Conservation (phyloP, 2,797 vertebrate genomes). For the Poeciliopsis gracilis region DNA sequence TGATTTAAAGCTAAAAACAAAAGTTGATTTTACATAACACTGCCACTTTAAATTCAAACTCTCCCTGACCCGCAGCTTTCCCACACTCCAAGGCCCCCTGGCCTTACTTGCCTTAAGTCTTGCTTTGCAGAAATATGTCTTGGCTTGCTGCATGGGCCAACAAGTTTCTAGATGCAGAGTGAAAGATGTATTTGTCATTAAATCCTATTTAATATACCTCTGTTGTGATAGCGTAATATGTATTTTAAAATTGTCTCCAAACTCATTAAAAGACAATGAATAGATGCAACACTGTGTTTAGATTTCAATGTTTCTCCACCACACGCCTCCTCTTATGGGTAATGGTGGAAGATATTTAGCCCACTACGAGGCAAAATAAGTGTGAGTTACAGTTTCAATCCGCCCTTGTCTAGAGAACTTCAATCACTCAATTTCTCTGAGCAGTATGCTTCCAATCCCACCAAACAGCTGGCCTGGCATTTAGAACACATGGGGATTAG, state of each 20-base stretch:
- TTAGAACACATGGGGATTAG: slow-evolving; percentile 82
- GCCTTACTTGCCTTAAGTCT: slow-evolving; percentile 27
- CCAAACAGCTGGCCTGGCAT: slow-evolving; percentile 79
- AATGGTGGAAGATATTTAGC: slow-evolving; percentile 31
- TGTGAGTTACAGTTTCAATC: slow-evolving; percentile 65
- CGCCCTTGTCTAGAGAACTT: slow-evolving; percentile 64
- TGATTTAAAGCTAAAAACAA: too few species aligned
- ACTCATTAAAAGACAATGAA: slow-evolving; percentile 2
- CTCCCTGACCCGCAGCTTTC: slow-evolving; percentile 48
- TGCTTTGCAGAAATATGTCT: slow-evolving; percentile 35
- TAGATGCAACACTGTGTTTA: slow-evolving; percentile 6
- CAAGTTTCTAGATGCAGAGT: slow-evolving; percentile 11
- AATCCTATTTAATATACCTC: slow-evolving; percentile 22
- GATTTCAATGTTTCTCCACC: not conserved
- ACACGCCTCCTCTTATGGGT: not conserved
- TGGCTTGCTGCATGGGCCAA: slow-evolving; percentile 13
- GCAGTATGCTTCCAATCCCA: slow-evolving; percentile 83
- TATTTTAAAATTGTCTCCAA: not conserved
- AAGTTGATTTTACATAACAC: too few species aligned
- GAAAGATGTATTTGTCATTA: slow-evolving; percentile 24
- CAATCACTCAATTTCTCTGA: slow-evolving; percentile 76
- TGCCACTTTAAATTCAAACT: slow-evolving; percentile 33
- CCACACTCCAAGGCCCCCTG: slow-evolving; percentile 33
- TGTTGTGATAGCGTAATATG: not conserved
- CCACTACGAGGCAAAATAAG: slow-evolving; percentile 32